Evolutionary conservation across 2,888 invertebrate genomes (phyloP).

Genomic region (Osmoderma eremita): DNA sequence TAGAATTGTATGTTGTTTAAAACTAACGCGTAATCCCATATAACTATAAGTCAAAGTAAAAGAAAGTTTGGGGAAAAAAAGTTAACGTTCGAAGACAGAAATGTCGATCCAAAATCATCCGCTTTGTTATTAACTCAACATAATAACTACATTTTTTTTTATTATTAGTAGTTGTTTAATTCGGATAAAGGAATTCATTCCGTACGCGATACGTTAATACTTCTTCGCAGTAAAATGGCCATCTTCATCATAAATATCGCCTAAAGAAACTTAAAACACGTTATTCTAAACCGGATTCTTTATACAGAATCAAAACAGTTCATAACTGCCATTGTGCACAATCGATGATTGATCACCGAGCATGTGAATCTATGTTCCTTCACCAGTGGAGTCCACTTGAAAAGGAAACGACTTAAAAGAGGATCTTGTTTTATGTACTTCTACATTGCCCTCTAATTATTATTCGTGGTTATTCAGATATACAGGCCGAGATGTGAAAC

Average conservation of each 20-base stretch:
- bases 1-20: too few species aligned
- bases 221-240: background rate
- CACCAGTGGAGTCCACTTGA: conserved; percentile 15
- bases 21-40: too few species aligned
- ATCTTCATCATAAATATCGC: background rate
- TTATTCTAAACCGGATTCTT: conserved; percentile 3
- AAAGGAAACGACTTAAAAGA: conserved; percentile 38
- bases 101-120: too few species aligned
- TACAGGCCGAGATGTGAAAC: background rate
- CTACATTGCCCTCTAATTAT: conserved; percentile 37
- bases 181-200: too few species aligned
- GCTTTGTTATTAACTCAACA: too few species aligned
- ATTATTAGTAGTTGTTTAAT: too few species aligned
- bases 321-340: conserved; percentile 5
- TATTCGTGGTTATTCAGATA: conserved; percentile 23
- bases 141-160: too few species aligned
- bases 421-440: conserved; percentile 40
- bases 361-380: conserved; percentile 16
- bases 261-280: background rate
- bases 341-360: conserved; percentile 28
- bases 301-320: conserved; percentile 11
- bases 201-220: too few species aligned
- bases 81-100: too few species aligned
- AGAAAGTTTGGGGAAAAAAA: too few species aligned
- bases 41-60: too few species aligned